Evolutionary conservation across 2,888 invertebrate genomes (phyloP).

Genomic region (Cephus runcator): DNA sequence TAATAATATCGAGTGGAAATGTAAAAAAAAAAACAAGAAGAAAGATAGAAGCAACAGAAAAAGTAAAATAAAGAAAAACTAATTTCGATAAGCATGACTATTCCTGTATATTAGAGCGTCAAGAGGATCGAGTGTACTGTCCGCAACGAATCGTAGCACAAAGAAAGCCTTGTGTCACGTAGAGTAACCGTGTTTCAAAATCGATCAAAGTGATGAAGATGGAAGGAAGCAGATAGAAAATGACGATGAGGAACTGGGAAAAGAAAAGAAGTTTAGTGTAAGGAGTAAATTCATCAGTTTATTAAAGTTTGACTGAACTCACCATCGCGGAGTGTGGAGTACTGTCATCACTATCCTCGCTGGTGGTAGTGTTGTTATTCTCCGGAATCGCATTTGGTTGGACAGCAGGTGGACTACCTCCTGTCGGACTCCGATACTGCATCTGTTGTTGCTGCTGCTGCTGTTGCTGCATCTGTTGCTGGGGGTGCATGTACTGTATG

Average conservation of each 20-base stretch:
- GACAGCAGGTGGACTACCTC: slow-evolving; percentile 70
- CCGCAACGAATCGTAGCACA: not conserved
- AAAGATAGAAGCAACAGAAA: not conserved
- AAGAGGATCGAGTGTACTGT: not conserved
- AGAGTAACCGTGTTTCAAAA: not conserved
- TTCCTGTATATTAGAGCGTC: not conserved
- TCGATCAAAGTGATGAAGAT: not conserved
- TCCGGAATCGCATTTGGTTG: slow-evolving; percentile 66
- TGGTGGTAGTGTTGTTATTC: slow-evolving; percentile 75
- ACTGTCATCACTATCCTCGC: slow-evolving; percentile 89
- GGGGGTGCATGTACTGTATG: slow-evolving; percentile 53
- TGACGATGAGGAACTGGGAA: not conserved
- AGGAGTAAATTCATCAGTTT: not conserved
- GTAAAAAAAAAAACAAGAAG: not conserved
- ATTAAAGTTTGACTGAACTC: slow-evolving; percentile 37
- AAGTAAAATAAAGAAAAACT: not conserved
- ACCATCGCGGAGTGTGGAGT: slow-evolving; percentile 76
- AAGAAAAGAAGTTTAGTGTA: not conserved
- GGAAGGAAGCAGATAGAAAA: not conserved
- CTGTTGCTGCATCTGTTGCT: slow-evolving; percentile 52
- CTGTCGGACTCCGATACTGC: slow-evolving; percentile 70
- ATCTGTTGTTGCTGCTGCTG: slow-evolving; percentile 61
- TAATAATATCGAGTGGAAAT: not conserved
- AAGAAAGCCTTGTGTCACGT: not conserved
- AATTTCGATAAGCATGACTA: not conserved